Base-by-base conservation (phyloP, 2,797 vertebrate species). In the Mareca penelope region DNA sequence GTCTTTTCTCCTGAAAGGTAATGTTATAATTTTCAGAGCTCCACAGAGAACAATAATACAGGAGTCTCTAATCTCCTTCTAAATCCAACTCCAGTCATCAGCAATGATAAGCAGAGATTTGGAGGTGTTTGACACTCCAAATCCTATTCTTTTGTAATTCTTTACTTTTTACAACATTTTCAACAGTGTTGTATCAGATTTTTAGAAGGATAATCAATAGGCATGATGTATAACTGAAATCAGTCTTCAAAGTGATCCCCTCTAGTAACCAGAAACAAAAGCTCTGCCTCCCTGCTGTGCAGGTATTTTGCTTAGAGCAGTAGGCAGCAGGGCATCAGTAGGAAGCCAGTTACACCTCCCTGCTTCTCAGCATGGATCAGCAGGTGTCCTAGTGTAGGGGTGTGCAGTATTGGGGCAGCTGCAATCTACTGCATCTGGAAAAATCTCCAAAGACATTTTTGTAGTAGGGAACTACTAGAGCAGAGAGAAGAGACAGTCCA, bases 1-100 rank as follows among this genome's bases (percentile, higher is more conserved):
- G 96, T 96, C 97, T 97, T 97, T 95, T 95, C 97, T 96, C 93
- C 75, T 95, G 93, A 95, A 97, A 97, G 87, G 90, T 96, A 97
- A 97, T 75, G 92, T 96, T 97, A 91, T 96, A 97, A 97, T 97
- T 97, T 97, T 92, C 96, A 96, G 95, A 96, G 96, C 93, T 96
- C 95, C 94, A 94, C 93, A 95, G 97, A 97, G 97, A 97, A 97
- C 94, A 97, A 97, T 96, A 95, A 93, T 86, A 96, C 69, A 97
- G 94, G 95, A 97, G 93, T 89, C 88, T 95, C 92, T 95, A 96
- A 96, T 94, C 95, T 97, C 93, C 91, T 81, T 91, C 93, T 95
- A 94, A 97, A 97, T 94, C 93, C 92, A 97, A 79, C 95, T 96
- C 92, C 88, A 96, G 95, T 96, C 97, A 96, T 96, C 93, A 87